Percentiles rank a stretch among this genome's conserved stretches.
phyloP scores from a whole-genome alignment of 2,113 vertebrate species.

The Cochlearius cochlearius region DNA sequence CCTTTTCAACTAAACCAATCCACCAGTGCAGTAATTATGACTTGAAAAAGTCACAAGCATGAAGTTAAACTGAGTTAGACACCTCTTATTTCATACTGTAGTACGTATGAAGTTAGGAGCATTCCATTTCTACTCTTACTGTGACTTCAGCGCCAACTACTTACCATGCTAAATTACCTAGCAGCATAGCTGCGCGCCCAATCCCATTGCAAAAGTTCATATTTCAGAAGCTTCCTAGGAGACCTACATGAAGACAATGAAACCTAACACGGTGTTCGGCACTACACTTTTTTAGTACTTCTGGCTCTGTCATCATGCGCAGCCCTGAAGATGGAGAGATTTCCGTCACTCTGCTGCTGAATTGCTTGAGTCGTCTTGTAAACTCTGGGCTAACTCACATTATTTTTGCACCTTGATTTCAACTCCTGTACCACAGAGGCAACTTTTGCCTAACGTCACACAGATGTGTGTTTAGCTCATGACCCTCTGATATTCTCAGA shows the following conservation, averaged over 20 bases:
- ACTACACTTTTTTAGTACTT: neutral
- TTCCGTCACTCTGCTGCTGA: neutral
- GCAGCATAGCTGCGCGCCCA: neutral
- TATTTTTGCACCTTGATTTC: neutral
- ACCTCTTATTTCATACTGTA: neutral
- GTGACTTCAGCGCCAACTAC: neutral
- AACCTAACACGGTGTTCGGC: rapidly evolving
- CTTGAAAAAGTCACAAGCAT: neutral
- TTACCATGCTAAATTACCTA: neutral
- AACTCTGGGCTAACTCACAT: neutral
- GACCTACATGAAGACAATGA: neutral
- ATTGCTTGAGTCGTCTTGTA: neutral
- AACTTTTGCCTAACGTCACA: neutral
- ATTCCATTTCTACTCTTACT: neutral
- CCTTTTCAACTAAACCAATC: neutral
- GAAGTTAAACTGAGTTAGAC: neutral
- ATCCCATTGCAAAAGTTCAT: neutral
- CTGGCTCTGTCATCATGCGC: neutral
- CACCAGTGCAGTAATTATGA: neutral
- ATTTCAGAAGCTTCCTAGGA: neutral
- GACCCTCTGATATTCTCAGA: neutral
- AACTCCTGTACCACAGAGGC: neutral
- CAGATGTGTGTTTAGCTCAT: neutral
- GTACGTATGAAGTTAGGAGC: neutral
- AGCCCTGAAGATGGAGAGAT: neutral